Evolutionary conservation across 2,113 vertebrate genomes (phyloP).

Genomic region (Amphiprion ocellaris): DNA sequence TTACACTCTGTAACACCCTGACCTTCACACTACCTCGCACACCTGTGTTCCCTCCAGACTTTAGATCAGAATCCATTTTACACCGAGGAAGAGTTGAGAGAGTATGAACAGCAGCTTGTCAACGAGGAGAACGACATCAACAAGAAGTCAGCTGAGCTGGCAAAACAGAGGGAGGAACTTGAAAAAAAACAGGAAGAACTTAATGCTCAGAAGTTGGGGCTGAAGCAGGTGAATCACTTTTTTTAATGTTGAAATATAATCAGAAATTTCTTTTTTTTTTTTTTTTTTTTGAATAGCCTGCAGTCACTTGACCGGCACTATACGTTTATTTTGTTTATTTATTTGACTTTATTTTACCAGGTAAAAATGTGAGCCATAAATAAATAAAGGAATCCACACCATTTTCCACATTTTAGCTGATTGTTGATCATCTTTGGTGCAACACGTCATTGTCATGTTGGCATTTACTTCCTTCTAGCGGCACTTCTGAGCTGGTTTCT

Average conservation of each 20-base stretch:
- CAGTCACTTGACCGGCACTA: not conserved
- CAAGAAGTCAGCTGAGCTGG: constrained; percentile 87
- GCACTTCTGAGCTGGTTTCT: no score
- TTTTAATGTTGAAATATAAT: not conserved
- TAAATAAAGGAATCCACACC: not conserved
- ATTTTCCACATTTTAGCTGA: not conserved
- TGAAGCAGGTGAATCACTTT: constrained; percentile 86
- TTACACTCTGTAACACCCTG: not conserved
- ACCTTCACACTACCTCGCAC: not conserved
- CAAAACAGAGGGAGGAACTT: constrained; percentile 89
- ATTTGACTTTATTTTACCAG: no score
- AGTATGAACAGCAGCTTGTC: constrained; percentile 89
- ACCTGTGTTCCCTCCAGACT: constrained; percentile 81
- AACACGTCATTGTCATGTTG: not conserved
- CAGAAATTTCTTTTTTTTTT: not conserved
- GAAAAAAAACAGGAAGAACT: constrained; percentile 90
- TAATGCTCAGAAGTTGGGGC: constrained; percentile 87
- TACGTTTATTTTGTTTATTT: no score
- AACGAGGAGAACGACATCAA: constrained; percentile 87
- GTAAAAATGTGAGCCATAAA: no score
- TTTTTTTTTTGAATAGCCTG: not conserved
- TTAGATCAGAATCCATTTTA: constrained; percentile 89
- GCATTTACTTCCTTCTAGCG: not conserved
- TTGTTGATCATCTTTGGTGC: not conserved
- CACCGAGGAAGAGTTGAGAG: constrained; percentile 90